Base-by-base conservation (phyloP, 2,888 invertebrate genomes). In the Petrophora chlorosata region DNA sequence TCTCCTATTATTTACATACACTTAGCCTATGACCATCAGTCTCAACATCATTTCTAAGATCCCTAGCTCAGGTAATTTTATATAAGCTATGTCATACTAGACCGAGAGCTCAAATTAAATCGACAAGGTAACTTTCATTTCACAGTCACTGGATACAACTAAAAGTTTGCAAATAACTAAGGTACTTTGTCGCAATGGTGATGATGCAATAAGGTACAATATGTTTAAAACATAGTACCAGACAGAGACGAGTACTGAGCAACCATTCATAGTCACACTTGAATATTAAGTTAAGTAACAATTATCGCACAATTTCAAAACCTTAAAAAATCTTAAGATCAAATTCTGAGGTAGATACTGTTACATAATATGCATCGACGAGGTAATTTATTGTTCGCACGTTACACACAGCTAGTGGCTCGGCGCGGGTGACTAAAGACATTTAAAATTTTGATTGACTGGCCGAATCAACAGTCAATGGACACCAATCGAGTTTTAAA, bases 1-100 rank as follows among this genome's bases (percentile, higher is more conserved):
- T 87, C 89, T 82, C 87, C 88, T 89, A 90, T 76, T 89, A 90
- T 90, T 86, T 90, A 90, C 89, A 90, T 82, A 83, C 82, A 79
- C 80, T 84, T 83, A 87, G 89, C 88, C 90, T 82, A 83, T 84
- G 88, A 83, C 90, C 89, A 58, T 90, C 88, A 86, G 89, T 87
- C 88, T 86, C 88, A 81, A 89, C 88, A 82, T 79, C 79, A 74
- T 76, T 74, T 79, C 78, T 79, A 85, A 81, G 77, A 82, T 82
- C 73, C 74, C 82, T 82, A 82, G 82, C 82, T 82, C 85, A 73
- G 76, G 73, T 82, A 78, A 76, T 81, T 76, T 67, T 73, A 72
- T 67, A 73, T 67, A 82, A 82, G 82, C 82, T 82, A 79, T 77
- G 79, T 82, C 76, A 72, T 71, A 75, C 68, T 73, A 73, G 73